Conservation (phyloP, 2,797 vertebrate species). For the Mycteria americana region DNA sequence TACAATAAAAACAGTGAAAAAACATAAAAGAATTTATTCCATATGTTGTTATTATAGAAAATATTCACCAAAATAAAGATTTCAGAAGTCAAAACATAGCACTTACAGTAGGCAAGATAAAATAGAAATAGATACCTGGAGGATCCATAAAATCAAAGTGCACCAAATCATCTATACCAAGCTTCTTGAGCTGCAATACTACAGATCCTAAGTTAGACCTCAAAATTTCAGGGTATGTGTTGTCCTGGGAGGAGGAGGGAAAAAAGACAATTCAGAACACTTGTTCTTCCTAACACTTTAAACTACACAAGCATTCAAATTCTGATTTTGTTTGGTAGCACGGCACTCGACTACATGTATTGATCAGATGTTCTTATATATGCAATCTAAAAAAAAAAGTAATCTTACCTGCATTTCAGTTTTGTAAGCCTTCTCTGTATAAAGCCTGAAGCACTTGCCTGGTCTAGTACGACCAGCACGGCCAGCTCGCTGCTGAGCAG, state of each 20-base stretch:
- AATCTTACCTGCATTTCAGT: conserved; percentile 94
- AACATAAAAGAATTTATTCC: not conserved
- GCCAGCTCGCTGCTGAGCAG: conserved; percentile 95
- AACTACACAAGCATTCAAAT: not conserved
- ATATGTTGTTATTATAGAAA: not conserved
- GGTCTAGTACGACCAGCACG: conserved; percentile 93
- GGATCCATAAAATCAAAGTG: conserved; percentile 99
- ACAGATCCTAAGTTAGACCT: conserved; percentile 97
- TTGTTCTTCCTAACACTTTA: not conserved
- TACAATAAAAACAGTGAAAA: not conserved
- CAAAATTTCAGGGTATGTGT: conserved; percentile 98
- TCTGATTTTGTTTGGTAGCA: not conserved
- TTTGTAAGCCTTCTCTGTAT: conserved; percentile 98
- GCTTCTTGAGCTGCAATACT: conserved; percentile 96
- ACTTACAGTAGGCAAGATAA: not conserved
- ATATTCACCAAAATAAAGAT: not conserved
- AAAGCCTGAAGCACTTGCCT: conserved; percentile 95
- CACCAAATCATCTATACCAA: conserved; percentile 98
- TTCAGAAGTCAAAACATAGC: not conserved
- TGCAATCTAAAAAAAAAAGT: not conserved
- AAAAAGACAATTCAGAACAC: not conserved
- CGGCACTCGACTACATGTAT: not conserved
- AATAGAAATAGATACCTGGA: conserved; percentile 82
- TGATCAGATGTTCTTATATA: not conserved
- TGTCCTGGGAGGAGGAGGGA: conserved; percentile 81